Percentiles rank a stretch among this genome's conserved stretches.
phyloP scores from a whole-genome alignment of 2,888 invertebrate species.

The Adelphocoris suturalis region DNA sequence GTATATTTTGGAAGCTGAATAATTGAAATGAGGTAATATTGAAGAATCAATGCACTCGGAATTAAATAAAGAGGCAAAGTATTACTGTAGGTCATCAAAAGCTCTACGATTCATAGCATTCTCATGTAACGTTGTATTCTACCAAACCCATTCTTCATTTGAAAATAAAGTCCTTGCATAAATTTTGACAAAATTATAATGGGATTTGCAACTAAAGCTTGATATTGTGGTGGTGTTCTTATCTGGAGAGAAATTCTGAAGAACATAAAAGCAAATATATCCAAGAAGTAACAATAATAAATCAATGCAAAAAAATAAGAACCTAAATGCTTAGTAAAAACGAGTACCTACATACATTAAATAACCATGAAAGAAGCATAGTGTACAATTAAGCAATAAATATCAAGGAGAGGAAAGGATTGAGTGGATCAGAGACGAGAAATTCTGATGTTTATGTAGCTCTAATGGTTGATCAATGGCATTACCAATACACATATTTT shows the following conservation, averaged over 20 bases:
- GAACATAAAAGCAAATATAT: not conserved
- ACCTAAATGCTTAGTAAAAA: not conserved
- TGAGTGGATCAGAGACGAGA: too few species aligned
- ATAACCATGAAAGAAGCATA: not conserved
- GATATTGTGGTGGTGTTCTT: not conserved
- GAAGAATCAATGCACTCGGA: conserved; percentile 53
- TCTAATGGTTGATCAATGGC: too few species aligned
- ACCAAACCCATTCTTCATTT: conserved; percentile 36
- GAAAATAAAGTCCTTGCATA: conserved; percentile 30
- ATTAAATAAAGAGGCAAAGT: conserved; percentile 45
- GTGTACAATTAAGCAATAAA: not conserved
- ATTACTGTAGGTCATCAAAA: conserved; percentile 20
- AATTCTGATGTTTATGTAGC: too few species aligned
- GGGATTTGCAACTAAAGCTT: conserved; percentile 5
- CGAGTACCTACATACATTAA: not conserved
- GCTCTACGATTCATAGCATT: conserved; percentile 37
- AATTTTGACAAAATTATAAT: not conserved
- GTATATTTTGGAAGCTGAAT: conserved; percentile 62
- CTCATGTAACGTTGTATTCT: conserved; percentile 23
- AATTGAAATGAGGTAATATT: conserved; percentile 57
- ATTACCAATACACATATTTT: too few species aligned
- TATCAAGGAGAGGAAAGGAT: not conserved
- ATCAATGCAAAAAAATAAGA: conserved; percentile 5
- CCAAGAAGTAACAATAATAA: conserved; percentile 9
- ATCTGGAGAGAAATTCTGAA: not conserved